Evolutionary conservation across 64 coral and sea anemone genomes (phyloP).

Genomic region (Actinia equina): DNA sequence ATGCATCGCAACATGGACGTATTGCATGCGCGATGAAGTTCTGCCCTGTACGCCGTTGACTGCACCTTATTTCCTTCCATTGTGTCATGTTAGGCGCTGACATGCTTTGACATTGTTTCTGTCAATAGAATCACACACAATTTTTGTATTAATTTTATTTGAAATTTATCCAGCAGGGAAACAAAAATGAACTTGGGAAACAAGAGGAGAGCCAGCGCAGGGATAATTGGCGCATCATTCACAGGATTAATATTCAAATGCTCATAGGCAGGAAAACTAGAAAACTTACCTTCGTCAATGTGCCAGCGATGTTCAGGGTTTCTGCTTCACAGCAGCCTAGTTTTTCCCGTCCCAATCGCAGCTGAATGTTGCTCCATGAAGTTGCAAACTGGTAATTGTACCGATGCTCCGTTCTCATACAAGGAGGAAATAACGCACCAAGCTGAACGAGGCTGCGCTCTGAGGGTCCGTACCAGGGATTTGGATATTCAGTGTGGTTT

Average conservation of each 20-base stretch:
- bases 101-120: background rate
- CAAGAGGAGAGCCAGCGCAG: no score
- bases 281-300: constrained; percentile 32
- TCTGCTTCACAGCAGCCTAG: constrained; percentile 56
- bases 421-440: constrained; percentile 47
- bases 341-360: background rate
- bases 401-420: constrained; percentile 38
- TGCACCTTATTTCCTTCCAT: constrained; percentile 33
- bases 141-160: no score
- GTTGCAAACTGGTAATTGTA: constrained; percentile 7
- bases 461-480: constrained; percentile 45
- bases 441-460: background rate
- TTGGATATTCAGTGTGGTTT: background rate
- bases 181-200: no score
- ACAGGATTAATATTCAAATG: no score
- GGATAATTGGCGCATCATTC: no score
- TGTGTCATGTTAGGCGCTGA: background rate
- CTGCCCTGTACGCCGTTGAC: constrained; percentile 15
- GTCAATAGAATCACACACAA: background rate
- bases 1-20: constrained; percentile 38
- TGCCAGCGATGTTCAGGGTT: constrained; percentile 31
- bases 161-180: no score
- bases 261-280: no score
- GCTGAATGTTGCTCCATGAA: background rate
- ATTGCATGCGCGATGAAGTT: constrained; percentile 24